These are phyloP conservation scores for Ataeniobius toweri DNA, from an alignment of 2,797 vertebrate genomes.

Conservation along the genomic window DNA sequence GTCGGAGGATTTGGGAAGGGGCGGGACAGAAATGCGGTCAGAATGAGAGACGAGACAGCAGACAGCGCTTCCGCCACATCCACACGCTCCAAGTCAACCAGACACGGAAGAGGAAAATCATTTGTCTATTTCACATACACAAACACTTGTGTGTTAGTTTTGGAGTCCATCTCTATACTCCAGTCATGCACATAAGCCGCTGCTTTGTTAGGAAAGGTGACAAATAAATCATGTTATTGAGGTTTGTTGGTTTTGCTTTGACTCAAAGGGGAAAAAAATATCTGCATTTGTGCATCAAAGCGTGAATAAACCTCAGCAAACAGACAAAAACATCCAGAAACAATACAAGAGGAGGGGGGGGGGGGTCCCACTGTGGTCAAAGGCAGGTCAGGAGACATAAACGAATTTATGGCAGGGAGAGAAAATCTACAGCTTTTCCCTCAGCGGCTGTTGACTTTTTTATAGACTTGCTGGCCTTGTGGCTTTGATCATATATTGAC, in stretches of 20 bases:
- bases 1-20: constrained; percentile 31
- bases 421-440: constrained; percentile 68
- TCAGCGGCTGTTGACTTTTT: constrained; percentile 57
- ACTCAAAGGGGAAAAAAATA: constrained; percentile 3
- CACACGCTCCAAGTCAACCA: constrained; percentile 48
- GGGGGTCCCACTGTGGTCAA: constrained; percentile 59
- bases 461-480: constrained; percentile 49
- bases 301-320: constrained; percentile 22
- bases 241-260: constrained; percentile 10
- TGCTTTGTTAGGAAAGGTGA: constrained; percentile 10
- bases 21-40: constrained; percentile 66
- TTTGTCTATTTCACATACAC: constrained; percentile 17
- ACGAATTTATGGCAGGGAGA: constrained; percentile 63
- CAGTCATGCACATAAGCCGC: constrained; percentile 25
- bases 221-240: constrained; percentile 12
- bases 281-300: constrained; percentile 14
- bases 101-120: constrained; percentile 33
- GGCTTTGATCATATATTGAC: constrained; percentile 42
- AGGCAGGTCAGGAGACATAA: constrained; percentile 72
- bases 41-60: constrained; percentile 71
- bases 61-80: constrained; percentile 72
- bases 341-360: constrained; percentile 23
- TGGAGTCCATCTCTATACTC: constrained; percentile 35
- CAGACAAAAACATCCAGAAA: constrained; percentile 40
- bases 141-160: constrained; percentile 32